These are phyloP conservation scores for Struthidea cinerea DNA, from an alignment of 2,113 vertebrate species.

Conservation along the genomic window DNA sequence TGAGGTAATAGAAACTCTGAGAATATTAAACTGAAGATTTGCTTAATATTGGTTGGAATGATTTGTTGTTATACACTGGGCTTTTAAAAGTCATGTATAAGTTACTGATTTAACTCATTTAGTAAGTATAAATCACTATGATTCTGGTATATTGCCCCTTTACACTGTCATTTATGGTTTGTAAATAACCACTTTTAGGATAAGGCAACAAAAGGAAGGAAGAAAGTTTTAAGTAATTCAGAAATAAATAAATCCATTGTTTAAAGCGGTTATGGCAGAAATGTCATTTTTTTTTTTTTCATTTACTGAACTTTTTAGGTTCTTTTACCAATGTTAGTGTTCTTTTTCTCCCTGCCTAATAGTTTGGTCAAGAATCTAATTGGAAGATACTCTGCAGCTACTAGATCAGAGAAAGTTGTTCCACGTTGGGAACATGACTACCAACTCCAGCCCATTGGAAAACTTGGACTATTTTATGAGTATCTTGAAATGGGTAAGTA, in stretches of 20 bases:
- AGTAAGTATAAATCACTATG: neutral
- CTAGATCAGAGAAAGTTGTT: conserved; percentile 68
- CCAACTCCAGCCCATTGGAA: conserved; percentile 78
- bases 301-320: neutral
- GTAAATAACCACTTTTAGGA: neutral
- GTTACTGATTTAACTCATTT: neutral
- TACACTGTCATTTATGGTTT: neutral
- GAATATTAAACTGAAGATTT: neutral
- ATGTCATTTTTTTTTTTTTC: neutral
- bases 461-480: conserved; percentile 89
- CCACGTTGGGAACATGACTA: conserved; percentile 94
- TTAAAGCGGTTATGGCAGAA: neutral
- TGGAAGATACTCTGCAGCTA: conserved; percentile 68
- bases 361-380: conserved; percentile 93
- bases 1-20: neutral
- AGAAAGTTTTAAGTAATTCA: neutral
- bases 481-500: conserved; percentile 95
- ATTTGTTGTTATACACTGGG: neutral
- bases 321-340: neutral
- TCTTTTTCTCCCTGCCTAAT: conserved; percentile 14
- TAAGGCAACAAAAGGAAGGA: neutral
- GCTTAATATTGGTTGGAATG: neutral
- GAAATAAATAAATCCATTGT: neutral
- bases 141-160: neutral
- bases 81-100: neutral